Percentiles rank a stretch among this genome's conserved stretches.
Evolutionary conservation across 1,140 invertebrate species (phyloP).

Genomic region (Holotrichia oblita): DNA sequence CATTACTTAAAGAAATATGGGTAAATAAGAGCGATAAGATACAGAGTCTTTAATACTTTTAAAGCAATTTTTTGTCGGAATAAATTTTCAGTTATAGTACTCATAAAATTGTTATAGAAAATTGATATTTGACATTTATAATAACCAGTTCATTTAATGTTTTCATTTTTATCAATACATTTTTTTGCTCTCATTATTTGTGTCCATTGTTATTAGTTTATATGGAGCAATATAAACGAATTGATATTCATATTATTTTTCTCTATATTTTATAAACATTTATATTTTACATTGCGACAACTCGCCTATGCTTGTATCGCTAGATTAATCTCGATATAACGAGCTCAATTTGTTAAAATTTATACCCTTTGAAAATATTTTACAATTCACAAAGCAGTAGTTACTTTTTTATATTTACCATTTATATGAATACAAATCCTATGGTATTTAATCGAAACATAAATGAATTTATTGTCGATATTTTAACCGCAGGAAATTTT

Average conservation of each 20-base stretch:
- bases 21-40: too few relatives aligned
- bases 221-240: background rate
- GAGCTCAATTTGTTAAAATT: background rate
- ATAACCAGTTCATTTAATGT: background rate
- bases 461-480: constrained; percentile 9
- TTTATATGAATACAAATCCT: background rate
- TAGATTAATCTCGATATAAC: background rate
- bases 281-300: background rate
- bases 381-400: constrained; percentile 1
- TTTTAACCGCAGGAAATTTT: constrained; percentile 9
- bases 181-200: background rate
- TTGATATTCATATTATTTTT: background rate
- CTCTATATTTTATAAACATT: background rate
- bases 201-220: background rate
- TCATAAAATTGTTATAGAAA: too few relatives aligned
- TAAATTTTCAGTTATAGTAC: too few relatives aligned
- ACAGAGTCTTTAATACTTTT: too few relatives aligned
- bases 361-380: background rate
- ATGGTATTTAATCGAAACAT: background rate
- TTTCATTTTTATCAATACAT: background rate
- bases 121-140: too few relatives aligned
- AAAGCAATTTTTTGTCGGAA: too few relatives aligned
- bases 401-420: background rate
- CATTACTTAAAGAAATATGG: too few relatives aligned
- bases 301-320: background rate